Evolutionary conservation across 2,113 vertebrate species (phyloP), one percentile per base, ranked within the genome.

Genomic region (Castor canadensis): DNA sequence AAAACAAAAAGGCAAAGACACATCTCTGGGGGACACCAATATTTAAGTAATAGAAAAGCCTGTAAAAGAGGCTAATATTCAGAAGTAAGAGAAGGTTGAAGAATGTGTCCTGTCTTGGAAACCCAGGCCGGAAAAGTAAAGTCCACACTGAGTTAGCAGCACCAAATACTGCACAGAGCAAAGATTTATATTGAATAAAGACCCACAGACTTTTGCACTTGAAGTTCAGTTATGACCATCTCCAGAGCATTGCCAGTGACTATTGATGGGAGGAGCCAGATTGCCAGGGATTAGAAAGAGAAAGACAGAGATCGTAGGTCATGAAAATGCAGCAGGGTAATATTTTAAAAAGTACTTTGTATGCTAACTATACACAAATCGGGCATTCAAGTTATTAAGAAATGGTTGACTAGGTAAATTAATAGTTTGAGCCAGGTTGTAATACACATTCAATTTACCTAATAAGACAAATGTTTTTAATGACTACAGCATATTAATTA

Each of bases 381-480:
- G 67, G 71, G 26, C 26, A 60, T 82, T 89, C 58, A 20, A 75
- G 24, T 71, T 82, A 77, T 87, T 93, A 93, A 93, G 66, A 76
- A 64, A 60, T 60, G 79, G 22, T 89, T 91, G 52, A 95, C 91
- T 83, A 83, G 79, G 24, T 83, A 94, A 94, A 85, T 84, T 87
- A 91, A 88, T 84, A 49, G 45, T 91, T 87, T 94, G 58, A 96
- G 60, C 62, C 73, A 81, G 56, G 19, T 91, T 95, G 64, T 94
- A 93, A 86, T 64, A 60, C n/a, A 72, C 32, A 81, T 19, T 96
- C 85, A 91, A 72, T 94, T 91, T 93, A 52, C 87, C 86, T 96
- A 87, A 92, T 93, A 94, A 93, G 91, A 72, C 56, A 91, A 84
- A 84, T 93, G 45, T 87, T 95, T 92, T 73, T 71, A 92, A 87